phyloP scores from a whole-genome alignment of 2,888 invertebrate genomes.

The Pteria penguin region DNA sequence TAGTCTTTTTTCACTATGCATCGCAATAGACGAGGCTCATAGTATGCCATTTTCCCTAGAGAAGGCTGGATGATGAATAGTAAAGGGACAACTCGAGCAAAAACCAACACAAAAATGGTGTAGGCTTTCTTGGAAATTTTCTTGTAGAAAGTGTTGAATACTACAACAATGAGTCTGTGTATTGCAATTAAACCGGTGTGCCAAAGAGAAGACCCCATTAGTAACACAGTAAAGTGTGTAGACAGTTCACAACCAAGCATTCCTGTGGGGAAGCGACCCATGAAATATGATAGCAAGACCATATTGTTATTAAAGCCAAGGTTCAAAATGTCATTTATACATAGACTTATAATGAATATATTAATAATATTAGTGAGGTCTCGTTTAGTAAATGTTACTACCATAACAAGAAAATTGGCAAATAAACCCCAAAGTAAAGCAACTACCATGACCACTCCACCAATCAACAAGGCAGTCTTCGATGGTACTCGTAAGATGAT shows the following conservation, averaged over 20 bases:
- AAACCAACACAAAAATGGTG: constrained; percentile 74
- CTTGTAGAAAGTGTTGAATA: constrained; percentile 76
- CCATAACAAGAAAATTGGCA: constrained; percentile 72
- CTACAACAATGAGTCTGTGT: constrained; percentile 77
- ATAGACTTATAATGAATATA: constrained; percentile 76
- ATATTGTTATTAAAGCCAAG: constrained; percentile 73
- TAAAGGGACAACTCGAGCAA: constrained; percentile 74
- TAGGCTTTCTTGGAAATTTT: constrained; percentile 76
- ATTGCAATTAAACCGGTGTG: constrained; percentile 78
- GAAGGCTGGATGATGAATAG: constrained; percentile 74
- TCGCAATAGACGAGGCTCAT: constrained; percentile 74
- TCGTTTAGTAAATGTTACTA: constrained; percentile 64
- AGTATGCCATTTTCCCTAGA: constrained; percentile 73
- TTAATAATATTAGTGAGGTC: constrained; percentile 75
- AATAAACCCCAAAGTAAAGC: constrained; percentile 71
- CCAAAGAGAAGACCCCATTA: constrained; percentile 77
- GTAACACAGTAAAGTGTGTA: constrained; percentile 75
- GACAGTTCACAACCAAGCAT: constrained; percentile 73
- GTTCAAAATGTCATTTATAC: constrained; percentile 77
- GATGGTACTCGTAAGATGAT: constrained; percentile 54
- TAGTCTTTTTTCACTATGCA: constrained; percentile 74
- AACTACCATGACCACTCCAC: constrained; percentile 72
- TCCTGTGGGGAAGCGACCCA: constrained; percentile 72
- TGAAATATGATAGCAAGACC: constrained; percentile 74
- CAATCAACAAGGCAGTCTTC: constrained; percentile 64